Evolutionary conservation across 2,797 vertebrate genomes (phyloP).

Genomic region (Catamblyrhynchus diadema): DNA sequence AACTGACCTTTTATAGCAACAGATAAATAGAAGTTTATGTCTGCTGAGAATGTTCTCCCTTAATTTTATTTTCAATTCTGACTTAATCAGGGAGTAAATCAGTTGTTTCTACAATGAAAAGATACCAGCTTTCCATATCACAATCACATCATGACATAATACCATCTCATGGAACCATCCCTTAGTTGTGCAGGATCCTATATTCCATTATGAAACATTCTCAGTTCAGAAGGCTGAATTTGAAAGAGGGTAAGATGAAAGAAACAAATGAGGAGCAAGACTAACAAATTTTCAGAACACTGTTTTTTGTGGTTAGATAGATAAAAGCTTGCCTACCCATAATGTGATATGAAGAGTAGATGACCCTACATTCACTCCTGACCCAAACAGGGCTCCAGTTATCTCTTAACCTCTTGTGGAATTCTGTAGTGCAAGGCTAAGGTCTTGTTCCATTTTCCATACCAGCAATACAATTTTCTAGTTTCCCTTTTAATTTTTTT

Average conservation of each 20-base stretch:
- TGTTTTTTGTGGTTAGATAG: not conserved
- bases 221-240: not conserved
- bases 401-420: not conserved
- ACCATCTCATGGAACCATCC: not conserved
- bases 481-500: not conserved
- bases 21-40: not conserved
- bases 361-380: not conserved
- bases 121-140: not conserved
- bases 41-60: not conserved
- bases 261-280: not conserved
- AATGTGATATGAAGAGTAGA: not conserved
- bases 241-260: not conserved
- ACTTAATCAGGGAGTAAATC: not conserved
- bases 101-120: not conserved
- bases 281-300: not conserved
- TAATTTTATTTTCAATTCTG: not conserved
- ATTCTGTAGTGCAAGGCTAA: not conserved
- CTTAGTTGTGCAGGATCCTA: not conserved
- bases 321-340: not conserved
- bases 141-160: not conserved
- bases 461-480: not conserved
- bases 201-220: not conserved
- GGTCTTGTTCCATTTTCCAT: not conserved
- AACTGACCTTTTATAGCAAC: not conserved
- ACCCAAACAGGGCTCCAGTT: not conserved